phyloP scores from a whole-genome alignment of 2,797 vertebrate genomes.

The Dallia pectoralis region DNA sequence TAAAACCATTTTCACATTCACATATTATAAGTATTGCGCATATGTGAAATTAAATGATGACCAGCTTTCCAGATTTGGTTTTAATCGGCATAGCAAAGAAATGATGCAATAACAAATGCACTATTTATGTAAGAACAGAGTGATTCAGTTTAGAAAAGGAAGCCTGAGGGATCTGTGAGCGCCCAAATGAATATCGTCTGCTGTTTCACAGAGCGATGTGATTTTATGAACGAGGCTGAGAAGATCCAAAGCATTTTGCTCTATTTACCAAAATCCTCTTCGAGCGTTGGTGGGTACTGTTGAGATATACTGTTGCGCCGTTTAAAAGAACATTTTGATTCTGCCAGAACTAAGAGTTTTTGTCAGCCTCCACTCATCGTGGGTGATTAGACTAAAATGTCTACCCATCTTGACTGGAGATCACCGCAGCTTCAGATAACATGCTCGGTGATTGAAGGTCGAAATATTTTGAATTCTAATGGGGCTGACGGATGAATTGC shows the following conservation, averaged over 20 bases:
- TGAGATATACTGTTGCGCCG: conserved; percentile 94
- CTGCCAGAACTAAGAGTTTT: conserved; percentile 97
- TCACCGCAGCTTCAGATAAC: conserved; percentile 99
- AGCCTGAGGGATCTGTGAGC: conserved; percentile 4
- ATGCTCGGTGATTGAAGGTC: conserved; percentile 99
- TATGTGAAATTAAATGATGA: conserved; percentile 4
- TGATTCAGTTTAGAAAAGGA: conserved; percentile 21
- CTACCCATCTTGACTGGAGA: conserved; percentile 99
- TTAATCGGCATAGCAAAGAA: not conserved
- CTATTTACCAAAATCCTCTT: conserved; percentile 76
- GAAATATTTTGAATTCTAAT: conserved; percentile 99
- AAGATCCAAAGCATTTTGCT: conserved; percentile 52
- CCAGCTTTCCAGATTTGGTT: conserved; percentile 1
- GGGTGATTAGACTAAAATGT: conserved; percentile 99
- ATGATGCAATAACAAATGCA: conserved; percentile 4
- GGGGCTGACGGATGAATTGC: conserved; percentile 99
- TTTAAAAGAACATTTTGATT: conserved; percentile 99
- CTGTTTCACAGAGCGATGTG: conserved; percentile 59
- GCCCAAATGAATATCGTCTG: conserved; percentile 80
- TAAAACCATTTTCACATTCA: not conserved
- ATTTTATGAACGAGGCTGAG: conserved; percentile 51
- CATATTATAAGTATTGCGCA: not conserved
- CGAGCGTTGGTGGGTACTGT: conserved; percentile 86
- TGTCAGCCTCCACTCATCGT: conserved; percentile 99
- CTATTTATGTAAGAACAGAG: conserved; percentile 16